phyloP scores from a whole-genome alignment of 2,888 invertebrate genomes.

The Cancer borealis region DNA sequence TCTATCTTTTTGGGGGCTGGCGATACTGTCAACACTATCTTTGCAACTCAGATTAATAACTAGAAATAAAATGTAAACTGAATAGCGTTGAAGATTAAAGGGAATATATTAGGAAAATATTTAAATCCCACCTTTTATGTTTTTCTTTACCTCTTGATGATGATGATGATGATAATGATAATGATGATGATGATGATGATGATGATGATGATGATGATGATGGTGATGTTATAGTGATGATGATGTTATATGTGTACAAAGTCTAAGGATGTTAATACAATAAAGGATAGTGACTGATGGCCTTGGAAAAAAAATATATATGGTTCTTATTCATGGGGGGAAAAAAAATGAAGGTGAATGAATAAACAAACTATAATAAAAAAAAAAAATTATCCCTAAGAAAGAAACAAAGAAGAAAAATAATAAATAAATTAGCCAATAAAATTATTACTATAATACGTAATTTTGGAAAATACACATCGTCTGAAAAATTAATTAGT shows the following conservation, averaged over 20 bases:
- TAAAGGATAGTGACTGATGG: background rate
- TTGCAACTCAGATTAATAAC: background rate
- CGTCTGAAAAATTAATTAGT: background rate
- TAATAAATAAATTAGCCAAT: background rate
- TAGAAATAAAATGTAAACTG: background rate
- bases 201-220: slow-evolving; percentile 44
- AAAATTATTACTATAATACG: background rate
- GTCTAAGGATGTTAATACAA: background rate
- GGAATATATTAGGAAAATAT: background rate
- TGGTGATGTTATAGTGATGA: background rate
- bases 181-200: slow-evolving; percentile 43
- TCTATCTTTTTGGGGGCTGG: background rate
- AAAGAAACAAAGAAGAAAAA: background rate
- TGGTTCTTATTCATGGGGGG: background rate
- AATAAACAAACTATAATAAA: background rate
- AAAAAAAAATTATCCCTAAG: background rate
- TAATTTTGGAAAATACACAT: background rate
- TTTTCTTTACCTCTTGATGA: background rate
- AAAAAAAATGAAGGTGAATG: background rate
- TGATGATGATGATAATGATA: slow-evolving; percentile 15
- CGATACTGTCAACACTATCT: background rate
- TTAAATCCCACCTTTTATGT: background rate
- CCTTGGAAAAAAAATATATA: background rate
- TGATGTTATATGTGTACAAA: background rate
- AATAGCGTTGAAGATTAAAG: background rate